A percentile compares a stretch with the other conserved stretches of the same genome.
Conservation (phyloP, 2,797 vertebrate genomes). For the Coilia nasus region DNA sequence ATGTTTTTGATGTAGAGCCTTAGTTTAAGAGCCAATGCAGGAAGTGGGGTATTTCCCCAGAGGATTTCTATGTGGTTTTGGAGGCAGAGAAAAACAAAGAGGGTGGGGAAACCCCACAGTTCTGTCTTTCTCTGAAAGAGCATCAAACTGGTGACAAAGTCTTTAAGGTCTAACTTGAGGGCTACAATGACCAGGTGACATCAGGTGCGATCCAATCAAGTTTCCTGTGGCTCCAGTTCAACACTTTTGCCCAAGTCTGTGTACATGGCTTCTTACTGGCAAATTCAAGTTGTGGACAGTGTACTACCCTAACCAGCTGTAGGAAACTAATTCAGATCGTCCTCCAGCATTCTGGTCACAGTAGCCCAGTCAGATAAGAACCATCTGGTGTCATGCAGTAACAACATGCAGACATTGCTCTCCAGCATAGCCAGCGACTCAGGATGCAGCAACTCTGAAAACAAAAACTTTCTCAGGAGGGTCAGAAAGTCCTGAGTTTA, state of each 20-base stretch:
- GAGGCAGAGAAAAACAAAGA: slow-evolving; percentile 45
- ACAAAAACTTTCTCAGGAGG: slow-evolving; percentile 24
- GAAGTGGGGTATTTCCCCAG: background rate
- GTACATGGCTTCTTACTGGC: background rate
- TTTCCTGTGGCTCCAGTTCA: background rate
- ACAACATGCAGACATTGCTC: slow-evolving; percentile 65
- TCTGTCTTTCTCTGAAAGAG: slow-evolving; percentile 48
- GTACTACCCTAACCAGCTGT: background rate
- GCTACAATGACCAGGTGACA: background rate
- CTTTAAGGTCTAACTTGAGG: slow-evolving; percentile 31
- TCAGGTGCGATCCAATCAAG: background rate
- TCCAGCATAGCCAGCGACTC: slow-evolving; percentile 38
- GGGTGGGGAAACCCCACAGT: slow-evolving; percentile 47
- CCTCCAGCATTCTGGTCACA: background rate
- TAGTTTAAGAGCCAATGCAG: background rate
- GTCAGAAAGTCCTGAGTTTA: slow-evolving; percentile 12
- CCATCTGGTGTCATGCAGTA: slow-evolving; percentile 59
- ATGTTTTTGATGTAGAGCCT: background rate
- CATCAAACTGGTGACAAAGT: slow-evolving; percentile 58
- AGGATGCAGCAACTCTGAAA: slow-evolving; percentile 44
- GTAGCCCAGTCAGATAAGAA: slow-evolving; percentile 10
- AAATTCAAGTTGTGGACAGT: background rate
- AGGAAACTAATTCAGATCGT: background rate
- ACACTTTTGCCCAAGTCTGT: background rate
- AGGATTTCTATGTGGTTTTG: background rate